Conservation (phyloP, 2,113 vertebrate species). For the Silurus glanis region DNA sequence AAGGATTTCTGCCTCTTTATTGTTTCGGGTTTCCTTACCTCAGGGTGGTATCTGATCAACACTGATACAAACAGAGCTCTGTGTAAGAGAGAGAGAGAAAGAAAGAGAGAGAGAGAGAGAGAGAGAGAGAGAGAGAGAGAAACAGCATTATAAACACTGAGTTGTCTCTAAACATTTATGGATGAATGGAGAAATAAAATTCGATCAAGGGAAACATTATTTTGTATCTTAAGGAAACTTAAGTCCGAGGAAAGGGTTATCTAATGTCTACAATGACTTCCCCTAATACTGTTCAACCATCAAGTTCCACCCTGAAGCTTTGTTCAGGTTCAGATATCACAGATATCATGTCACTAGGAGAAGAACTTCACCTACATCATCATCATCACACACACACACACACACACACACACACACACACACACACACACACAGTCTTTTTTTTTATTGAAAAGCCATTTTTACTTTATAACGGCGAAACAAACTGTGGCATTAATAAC, state of each 20-base stretch:
- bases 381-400: background rate
- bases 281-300: background rate
- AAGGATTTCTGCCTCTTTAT: conserved; percentile 29
- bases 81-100: background rate
- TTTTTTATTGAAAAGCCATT: no score
- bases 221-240: background rate
- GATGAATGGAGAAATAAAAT: background rate
- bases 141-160: background rate
- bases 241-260: background rate
- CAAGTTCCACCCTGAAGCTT: background rate
- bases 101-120: background rate
- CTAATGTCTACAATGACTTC: background rate
- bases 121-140: background rate
- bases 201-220: background rate
- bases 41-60: conserved; percentile 28
- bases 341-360: background rate
- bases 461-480: no score
- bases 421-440: no score
- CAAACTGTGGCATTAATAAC: no score
- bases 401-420: no score
- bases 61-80: conserved; percentile 9
- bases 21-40: conserved; percentile 37
- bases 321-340: background rate
- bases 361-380: background rate
- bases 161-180: background rate